Base-by-base conservation (phyloP, 2,888 invertebrate genomes). In the Eutolmus rufibarbis region DNA sequence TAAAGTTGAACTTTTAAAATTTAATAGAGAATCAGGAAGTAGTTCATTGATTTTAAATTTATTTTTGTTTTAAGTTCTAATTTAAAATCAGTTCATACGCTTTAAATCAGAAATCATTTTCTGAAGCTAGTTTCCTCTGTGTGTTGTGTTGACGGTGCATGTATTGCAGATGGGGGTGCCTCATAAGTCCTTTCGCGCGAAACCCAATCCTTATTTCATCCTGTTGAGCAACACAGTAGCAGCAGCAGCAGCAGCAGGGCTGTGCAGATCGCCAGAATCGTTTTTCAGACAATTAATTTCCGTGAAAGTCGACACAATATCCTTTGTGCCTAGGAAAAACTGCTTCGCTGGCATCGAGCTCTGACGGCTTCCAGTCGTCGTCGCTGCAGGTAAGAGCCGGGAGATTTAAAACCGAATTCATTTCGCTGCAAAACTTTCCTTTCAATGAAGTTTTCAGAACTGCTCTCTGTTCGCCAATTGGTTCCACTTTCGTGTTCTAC, bases 381-480 rank as follows among this genome's bases (percentile, higher is more conserved):
- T 66, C 66, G 66, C 23, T 66, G 28, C 51, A 51, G 46, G 81
- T 56, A 81, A 19, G 28, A 16, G 81, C 66, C 12, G 51, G 46
- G 81, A 56, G 81, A 56, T 34, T 31, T 51, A 16, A 57, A 84
- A 84, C 84, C 40, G 23, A 84, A 84, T 84, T 84, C 84, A 84
- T 84, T 84, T 84, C 74, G 84, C 37, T 84, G 37, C 46, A 84
- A 84, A 84, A 84, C 84, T 84, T 84, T 84, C 66, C 23, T 74
- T 40, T 84, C 84, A 37, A 84, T 84, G 84, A 84, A 84, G 40
- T 84, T 74, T 74, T 84, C 74, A 57, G 84, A 74, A 66, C 66
- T 66, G 66, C 28, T 66, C 37, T 74, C 66, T 84, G 57, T 37
- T 74, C 66, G 31, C 74, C 84, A 66, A 84, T 84, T 84, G 84